phyloP scores from a whole-genome alignment of 2,113 vertebrate species.

The Corynorhinus townsendii region DNA sequence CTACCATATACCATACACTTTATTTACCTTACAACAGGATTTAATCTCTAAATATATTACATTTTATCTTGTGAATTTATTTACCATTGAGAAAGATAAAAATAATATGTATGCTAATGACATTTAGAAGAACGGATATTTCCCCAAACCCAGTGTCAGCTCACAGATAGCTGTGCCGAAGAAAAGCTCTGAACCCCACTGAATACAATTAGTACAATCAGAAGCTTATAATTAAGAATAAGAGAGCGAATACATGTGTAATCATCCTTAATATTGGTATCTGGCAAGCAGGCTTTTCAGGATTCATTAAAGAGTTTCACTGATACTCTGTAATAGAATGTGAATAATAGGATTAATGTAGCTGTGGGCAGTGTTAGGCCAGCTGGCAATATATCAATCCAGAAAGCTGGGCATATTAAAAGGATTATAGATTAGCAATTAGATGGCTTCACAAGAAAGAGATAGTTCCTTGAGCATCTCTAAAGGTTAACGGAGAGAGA shows the following conservation, averaged over 20 bases:
- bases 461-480: slow-evolving; percentile 80
- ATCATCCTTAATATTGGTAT: slow-evolving; percentile 78
- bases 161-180: slow-evolving; percentile 27
- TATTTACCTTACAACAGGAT: slow-evolving; percentile 53
- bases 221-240: slow-evolving; percentile 75
- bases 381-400: slow-evolving; percentile 94
- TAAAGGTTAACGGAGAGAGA: slow-evolving; percentile 85
- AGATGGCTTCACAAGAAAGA: slow-evolving; percentile 89
- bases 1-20: neutral
- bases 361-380: slow-evolving; percentile 87
- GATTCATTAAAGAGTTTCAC: slow-evolving; percentile 80
- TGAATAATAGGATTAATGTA: slow-evolving; percentile 95
- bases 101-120: slow-evolving; percentile 67
- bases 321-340: slow-evolving; percentile 79
- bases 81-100: slow-evolving; percentile 67
- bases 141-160: slow-evolving; percentile 20
- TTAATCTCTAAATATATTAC: slow-evolving; percentile 55
- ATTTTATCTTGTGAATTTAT: slow-evolving; percentile 63
- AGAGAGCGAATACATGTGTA: slow-evolving; percentile 65
- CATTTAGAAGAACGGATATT: slow-evolving; percentile 42
- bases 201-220: slow-evolving; percentile 75
- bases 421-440: slow-evolving; percentile 99
- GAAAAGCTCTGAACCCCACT: slow-evolving; percentile 60
- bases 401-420: slow-evolving; percentile 90
- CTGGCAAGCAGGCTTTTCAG: slow-evolving; percentile 75